Evolutionary conservation across 2,888 invertebrate species (phyloP), one percentile per base, ranked within the genome.

Genomic region (Apocheima hispidaria): DNA sequence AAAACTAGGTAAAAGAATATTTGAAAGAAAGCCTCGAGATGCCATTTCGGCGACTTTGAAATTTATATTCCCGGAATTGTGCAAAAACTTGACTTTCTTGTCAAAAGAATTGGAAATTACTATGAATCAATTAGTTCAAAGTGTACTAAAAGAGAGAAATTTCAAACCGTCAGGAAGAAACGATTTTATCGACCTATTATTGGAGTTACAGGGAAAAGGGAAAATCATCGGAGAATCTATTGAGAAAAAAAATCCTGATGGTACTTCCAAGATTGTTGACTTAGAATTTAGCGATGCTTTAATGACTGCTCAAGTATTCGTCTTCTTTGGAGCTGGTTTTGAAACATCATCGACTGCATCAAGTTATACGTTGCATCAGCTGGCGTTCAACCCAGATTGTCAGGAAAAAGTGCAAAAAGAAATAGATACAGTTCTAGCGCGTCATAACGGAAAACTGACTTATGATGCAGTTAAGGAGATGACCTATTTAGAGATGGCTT

Each of bases 341-440:
- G 93, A 93, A 73, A 93, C 93, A 2, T 93, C 93, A 0, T 93
- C 93, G 0, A 88, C 90, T 1, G 86, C 92, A 4, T 87, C 93
- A 0, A 91, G 92, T 79, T 92, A 86, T 48, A 83, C 89, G 2
- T 75, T 92, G n/a, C 93, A 93, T 67, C 86, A 90, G 65, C 73
- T 93, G 9, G 93, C 93, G 23, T 88, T 85, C 18, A 78, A 93
- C 70, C 88, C 88, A 2, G 88, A 92, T 2, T 84, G 83, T 30
- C 93, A 93, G 69, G 77, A 78, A 51, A 92, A 84, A 77, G 82
- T 87, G 4, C 88, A 88, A 61, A 72, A 84, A 63, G 92, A 93
- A 78, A 81, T 93, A 4, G 92, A 91, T 56, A 73, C 60, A 53
- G 87, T 91, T 2, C 65, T 91, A 60, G 73, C 77, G 3, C 89